phyloP scores from a whole-genome alignment of 2,797 vertebrate genomes.

The Aldrovandia affinis region DNA sequence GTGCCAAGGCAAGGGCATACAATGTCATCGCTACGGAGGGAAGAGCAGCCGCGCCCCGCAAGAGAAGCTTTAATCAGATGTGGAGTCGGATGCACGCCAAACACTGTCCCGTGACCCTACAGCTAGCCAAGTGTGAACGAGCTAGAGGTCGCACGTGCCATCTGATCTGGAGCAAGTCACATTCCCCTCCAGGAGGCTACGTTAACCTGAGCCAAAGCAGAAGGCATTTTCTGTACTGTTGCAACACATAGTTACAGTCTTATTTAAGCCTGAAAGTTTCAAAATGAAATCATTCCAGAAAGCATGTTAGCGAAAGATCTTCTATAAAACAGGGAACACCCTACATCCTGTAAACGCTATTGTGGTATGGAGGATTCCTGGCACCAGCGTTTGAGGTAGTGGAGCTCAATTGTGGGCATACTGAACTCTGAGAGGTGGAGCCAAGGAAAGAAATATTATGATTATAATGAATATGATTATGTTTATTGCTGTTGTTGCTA shows the following conservation, averaged over 20 bases:
- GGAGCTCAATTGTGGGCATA: not conserved
- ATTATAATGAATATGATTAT: not conserved
- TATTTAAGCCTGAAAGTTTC: not conserved
- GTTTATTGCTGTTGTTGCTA: no score
- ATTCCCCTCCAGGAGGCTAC: not conserved
- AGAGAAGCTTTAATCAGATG: conserved; percentile 17
- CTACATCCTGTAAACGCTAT: not conserved
- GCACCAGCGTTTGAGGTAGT: not conserved
- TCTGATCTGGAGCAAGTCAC: not conserved
- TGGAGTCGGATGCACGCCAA: conserved; percentile 10
- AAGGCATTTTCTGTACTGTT: not conserved
- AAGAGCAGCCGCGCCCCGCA: not conserved
- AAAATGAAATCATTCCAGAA: not conserved
- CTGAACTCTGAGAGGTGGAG: not conserved
- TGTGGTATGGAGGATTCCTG: no score
- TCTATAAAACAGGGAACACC: not conserved
- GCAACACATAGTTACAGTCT: not conserved
- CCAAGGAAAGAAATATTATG: not conserved
- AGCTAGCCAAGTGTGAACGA: conserved; percentile 6
- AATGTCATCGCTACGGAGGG: conserved; percentile 5
- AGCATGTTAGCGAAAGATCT: not conserved
- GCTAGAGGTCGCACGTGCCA: conserved; percentile 18
- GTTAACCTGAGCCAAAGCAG: not conserved
- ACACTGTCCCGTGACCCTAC: conserved; percentile 3
- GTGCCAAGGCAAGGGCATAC: conserved; percentile 17